phyloP scores from a whole-genome alignment of 1,140 invertebrate genomes.

The Cheumatopsyche charites region DNA sequence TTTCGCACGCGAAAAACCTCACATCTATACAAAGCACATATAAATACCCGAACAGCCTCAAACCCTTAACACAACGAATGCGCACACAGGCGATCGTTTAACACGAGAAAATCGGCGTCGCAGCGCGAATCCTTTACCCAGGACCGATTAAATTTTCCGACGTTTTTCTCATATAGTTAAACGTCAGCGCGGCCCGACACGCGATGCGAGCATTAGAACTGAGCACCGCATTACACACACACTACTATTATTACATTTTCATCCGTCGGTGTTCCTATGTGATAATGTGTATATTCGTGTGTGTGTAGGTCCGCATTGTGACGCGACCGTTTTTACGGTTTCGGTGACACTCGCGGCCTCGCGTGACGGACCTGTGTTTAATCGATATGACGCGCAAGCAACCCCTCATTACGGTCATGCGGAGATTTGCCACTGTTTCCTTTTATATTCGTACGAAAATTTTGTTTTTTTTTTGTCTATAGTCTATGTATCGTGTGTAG shows the following conservation, averaged over 20 bases:
- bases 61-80: too few relatives aligned
- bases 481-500: too few relatives aligned
- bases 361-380: slow-evolving; percentile 34
- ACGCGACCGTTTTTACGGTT: slow-evolving; percentile 29
- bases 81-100: too few relatives aligned
- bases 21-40: too few relatives aligned
- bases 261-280: too few relatives aligned
- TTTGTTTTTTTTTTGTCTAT: too few relatives aligned
- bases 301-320: slow-evolving; percentile 22
- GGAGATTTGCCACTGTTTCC: background rate
- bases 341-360: slow-evolving; percentile 38
- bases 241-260: too few relatives aligned
- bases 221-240: slow-evolving; percentile 1
- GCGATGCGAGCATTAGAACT: slow-evolving; percentile 24
- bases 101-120: too few relatives aligned
- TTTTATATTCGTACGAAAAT: background rate
- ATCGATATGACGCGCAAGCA: slow-evolving; percentile 28
- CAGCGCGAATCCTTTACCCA: too few relatives aligned
- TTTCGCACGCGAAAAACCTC: too few relatives aligned
- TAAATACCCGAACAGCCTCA: too few relatives aligned
- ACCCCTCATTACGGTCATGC: background rate
- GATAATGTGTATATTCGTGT: background rate
- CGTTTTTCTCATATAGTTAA: background rate
- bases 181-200: background rate
- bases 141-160: background rate